These are phyloP conservation scores for Ursus arctos DNA, from an alignment of 2,113 vertebrate genomes.

Conservation along the genomic window DNA sequence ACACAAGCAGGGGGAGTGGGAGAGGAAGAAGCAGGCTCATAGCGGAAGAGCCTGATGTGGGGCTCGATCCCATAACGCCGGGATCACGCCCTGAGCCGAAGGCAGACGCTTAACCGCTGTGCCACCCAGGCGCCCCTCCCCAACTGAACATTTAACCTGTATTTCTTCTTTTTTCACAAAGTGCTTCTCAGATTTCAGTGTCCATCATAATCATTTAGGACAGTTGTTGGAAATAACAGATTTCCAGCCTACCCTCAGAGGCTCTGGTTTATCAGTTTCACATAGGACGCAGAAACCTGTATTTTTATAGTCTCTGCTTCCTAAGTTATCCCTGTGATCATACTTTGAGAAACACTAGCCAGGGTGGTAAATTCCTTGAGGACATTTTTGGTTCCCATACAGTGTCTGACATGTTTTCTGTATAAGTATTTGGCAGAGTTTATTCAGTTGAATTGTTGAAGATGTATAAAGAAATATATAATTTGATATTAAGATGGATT, in stretches of 20 bases:
- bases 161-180: conserved; percentile 5
- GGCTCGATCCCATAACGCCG: too few species aligned
- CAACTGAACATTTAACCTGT: background rate
- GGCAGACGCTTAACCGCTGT: too few species aligned
- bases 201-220: background rate
- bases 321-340: background rate
- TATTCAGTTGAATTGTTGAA: conserved; percentile 15
- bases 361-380: background rate
- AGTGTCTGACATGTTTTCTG: background rate
- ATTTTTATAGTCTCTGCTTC: background rate
- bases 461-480: background rate
- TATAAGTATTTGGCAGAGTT: background rate
- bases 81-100: too few species aligned
- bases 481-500: background rate
- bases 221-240: background rate
- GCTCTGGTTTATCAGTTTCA: background rate
- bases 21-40: too few species aligned
- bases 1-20: too few species aligned
- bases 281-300: background rate
- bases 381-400: background rate
- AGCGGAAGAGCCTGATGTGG: too few species aligned
- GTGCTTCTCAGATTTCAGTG: background rate
- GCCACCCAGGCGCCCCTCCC: background rate
- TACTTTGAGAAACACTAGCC: background rate
- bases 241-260: background rate